These are phyloP conservation scores for Macrotis lagotis DNA, from an alignment of 2,113 vertebrate species.

Conservation along the genomic window DNA sequence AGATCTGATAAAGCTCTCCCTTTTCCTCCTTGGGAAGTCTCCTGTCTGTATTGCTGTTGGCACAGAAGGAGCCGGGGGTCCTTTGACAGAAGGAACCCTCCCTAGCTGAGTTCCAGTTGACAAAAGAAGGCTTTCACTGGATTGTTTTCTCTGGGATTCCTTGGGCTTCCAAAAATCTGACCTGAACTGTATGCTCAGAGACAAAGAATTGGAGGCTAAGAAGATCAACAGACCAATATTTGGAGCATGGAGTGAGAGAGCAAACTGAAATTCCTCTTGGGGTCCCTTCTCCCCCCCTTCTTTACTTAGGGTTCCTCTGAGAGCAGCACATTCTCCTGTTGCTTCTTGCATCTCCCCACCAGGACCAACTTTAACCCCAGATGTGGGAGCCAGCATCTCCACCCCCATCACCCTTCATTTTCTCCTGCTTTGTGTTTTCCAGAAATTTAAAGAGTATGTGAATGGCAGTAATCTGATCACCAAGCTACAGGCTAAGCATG, in stretches of 20 bases:
- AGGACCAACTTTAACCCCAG: neutral
- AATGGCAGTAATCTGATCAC: slow-evolving; percentile 99
- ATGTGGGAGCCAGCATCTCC: neutral
- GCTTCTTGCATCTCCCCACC: neutral
- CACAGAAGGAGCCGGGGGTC: neutral
- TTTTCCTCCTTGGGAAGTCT: neutral
- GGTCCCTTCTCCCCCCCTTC: neutral
- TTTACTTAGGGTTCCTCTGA: accelerated
- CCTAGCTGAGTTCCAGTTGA: slow-evolving; percentile 23
- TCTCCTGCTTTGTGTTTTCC: slow-evolving; percentile 68
- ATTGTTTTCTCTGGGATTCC: slow-evolving; percentile 33
- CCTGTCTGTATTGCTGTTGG: neutral
- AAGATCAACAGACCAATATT: neutral
- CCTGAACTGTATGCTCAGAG: slow-evolving; percentile 30
- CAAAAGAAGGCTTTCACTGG: slow-evolving; percentile 60
- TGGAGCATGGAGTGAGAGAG: slow-evolving; percentile 18
- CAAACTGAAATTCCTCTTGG: neutral
- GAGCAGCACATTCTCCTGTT: neutral
- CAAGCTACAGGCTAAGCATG: slow-evolving; percentile 98
- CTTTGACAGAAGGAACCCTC: slow-evolving; percentile 17
- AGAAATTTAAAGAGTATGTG: slow-evolving; percentile 99
- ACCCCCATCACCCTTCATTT: slow-evolving; percentile 1
- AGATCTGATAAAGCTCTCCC: accelerated
- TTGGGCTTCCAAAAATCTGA: slow-evolving; percentile 24
- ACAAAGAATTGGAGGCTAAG: slow-evolving; percentile 40